Base-by-base conservation (phyloP, 2,113 vertebrate genomes). In the Columba livia region DNA sequence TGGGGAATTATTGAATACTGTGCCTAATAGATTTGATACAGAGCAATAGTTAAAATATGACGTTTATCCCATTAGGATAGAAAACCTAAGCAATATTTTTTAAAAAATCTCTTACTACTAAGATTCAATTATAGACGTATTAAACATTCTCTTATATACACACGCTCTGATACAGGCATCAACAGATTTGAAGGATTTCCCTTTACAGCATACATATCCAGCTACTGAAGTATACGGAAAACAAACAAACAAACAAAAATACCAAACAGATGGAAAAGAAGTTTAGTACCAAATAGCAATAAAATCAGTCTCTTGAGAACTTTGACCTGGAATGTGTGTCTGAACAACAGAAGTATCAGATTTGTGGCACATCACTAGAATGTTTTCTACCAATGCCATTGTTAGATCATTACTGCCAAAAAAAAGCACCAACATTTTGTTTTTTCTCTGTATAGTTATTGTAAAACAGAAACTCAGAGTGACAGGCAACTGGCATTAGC, bases 31-130 rank as follows among this genome's bases (percentile, higher is more conserved):
- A 96, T 97, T 97, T 96, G 95, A 97, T 96, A 97, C 85, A 94
- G 94, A 97, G 95, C 85, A 98, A 85, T 90, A 97, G 96, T 89
- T 92, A 81, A 96, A 98, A 98, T 94, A 92, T 97, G 97, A 97
- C 96, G 1, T 97, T 98, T 97, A 98, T 97, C 96, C 97, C 94
- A 98, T 98, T 98, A 97, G 79, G 70, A 94, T 62, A 97, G 87
- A 97, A 94, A 94, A 42, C 97, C 36, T 61, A 53, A 71, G 96
- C 64, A 97, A 97, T 96, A 79, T 87, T 94, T 96, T 47, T 93
- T 81, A 2, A 23, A 73, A 97, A 97, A 75, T 97, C 89, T 95
- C 57, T 96, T 80, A 73, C 82, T 93, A 95, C 94, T 96, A 93
- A 93, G 85, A 96, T 96, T 97, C 95, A 98, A 98, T 98, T 98